phyloP scores from a whole-genome alignment of 2,888 invertebrate genomes.

The Drosophila hamatofila region DNA sequence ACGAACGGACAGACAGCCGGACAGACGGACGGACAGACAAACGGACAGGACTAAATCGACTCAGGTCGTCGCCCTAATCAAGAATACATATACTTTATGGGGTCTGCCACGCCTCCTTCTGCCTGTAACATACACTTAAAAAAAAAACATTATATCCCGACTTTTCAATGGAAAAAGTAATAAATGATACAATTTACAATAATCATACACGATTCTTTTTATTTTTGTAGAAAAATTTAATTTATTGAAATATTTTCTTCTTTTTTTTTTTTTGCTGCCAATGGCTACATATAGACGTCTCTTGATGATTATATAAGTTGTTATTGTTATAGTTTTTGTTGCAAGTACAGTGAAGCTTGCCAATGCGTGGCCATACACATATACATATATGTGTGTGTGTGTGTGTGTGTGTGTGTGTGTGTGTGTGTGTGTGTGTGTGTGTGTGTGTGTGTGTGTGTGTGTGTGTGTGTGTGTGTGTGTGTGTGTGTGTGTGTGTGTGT shows the following conservation, averaged over 20 bases:
- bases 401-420: neutral
- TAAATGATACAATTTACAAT: too few relatives aligned
- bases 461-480: neutral
- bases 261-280: slow-evolving; percentile 9
- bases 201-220: slow-evolving; percentile 20
- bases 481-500: neutral
- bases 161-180: too few relatives aligned
- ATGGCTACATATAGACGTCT: slow-evolving; percentile 8
- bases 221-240: slow-evolving; percentile 44
- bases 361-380: slow-evolving; percentile 11
- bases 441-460: neutral
- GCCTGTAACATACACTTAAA: too few relatives aligned
- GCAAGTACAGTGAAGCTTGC: slow-evolving; percentile 39
- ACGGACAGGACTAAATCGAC: too few relatives aligned
- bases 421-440: neutral
- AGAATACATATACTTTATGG: too few relatives aligned
- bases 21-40: too few relatives aligned
- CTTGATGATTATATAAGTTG: slow-evolving; percentile 14
- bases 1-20: too few relatives aligned
- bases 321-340: slow-evolving; percentile 22
- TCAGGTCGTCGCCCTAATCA: neutral
- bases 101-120: too few relatives aligned
- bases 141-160: too few relatives aligned
- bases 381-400: neutral
- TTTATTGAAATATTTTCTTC: slow-evolving; percentile 51